Percentiles rank a stretch among this genome's conserved stretches.
These are phyloP conservation scores for Danaus chrysippus DNA, from an alignment of 2,888 invertebrate genomes.

Conservation along the genomic window DNA sequence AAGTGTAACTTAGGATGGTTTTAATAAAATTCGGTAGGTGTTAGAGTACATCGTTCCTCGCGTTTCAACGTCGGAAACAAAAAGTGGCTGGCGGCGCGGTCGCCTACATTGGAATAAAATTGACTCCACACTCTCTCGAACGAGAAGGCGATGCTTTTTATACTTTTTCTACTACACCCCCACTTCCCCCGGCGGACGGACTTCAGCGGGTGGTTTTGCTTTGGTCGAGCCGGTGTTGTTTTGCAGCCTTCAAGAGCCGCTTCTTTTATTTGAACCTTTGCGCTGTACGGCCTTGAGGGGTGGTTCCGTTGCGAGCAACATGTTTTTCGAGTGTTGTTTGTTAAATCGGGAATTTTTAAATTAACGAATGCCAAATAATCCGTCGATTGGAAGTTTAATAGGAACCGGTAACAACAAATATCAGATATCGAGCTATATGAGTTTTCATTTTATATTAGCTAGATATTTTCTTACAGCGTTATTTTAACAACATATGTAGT, in stretches of 20 bases:
- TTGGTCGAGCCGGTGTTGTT: slow-evolving; percentile 76
- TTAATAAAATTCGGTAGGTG: slow-evolving; percentile 76
- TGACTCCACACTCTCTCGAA: slow-evolving; percentile 79
- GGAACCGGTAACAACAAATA: slow-evolving; percentile 29
- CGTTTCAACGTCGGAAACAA: slow-evolving; percentile 76
- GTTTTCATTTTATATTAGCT: slow-evolving; percentile 1
- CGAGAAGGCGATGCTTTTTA: slow-evolving; percentile 75
- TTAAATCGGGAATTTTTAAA: slow-evolving; percentile 73
- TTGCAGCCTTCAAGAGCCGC: slow-evolving; percentile 76
- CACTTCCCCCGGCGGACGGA: slow-evolving; percentile 47
- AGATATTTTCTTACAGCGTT: not conserved
- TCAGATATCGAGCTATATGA: slow-evolving; percentile 19
- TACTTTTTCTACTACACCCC: slow-evolving; percentile 57
- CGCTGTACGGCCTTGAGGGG: slow-evolving; percentile 73
- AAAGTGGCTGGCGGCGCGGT: slow-evolving; percentile 76
- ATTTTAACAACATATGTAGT: not conserved
- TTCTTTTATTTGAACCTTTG: slow-evolving; percentile 77
- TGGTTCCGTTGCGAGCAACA: slow-evolving; percentile 62
- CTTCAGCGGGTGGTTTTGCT: slow-evolving; percentile 79
- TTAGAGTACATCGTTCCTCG: slow-evolving; percentile 74
- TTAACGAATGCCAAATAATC: slow-evolving; percentile 68
- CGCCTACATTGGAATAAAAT: slow-evolving; percentile 79
- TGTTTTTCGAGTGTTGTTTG: slow-evolving; percentile 70
- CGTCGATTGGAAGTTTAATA: slow-evolving; percentile 48
- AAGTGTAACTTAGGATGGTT: slow-evolving; percentile 49